A percentile compares a stretch with the other conserved stretches of the same genome.
Conservation (phyloP, 2,888 invertebrate genomes). For the Cheilosia soror region DNA sequence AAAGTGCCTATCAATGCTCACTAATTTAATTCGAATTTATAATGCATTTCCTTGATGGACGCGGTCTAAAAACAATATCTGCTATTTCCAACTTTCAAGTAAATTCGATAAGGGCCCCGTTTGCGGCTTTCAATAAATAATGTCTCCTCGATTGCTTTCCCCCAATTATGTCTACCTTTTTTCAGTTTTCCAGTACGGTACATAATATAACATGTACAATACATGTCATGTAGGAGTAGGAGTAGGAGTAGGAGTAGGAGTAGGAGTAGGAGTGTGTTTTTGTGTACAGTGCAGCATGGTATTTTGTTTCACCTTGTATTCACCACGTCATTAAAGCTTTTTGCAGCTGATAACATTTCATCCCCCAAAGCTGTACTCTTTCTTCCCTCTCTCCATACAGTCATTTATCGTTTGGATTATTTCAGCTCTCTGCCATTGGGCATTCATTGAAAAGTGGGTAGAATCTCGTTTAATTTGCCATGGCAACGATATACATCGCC, state of each 20-base stretch:
- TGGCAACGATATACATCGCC: background rate
- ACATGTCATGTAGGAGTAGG: too few species aligned
- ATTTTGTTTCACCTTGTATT: background rate
- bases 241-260: too few species aligned
- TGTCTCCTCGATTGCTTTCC: too few species aligned
- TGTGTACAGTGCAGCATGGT: background rate
- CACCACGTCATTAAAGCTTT: too few species aligned
- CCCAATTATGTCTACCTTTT: too few species aligned
- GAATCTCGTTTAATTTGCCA: background rate
- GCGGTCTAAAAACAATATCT: background rate
- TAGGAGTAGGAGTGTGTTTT: too few species aligned
- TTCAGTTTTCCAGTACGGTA: too few species aligned
- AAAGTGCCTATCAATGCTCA: background rate
- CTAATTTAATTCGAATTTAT: background rate
- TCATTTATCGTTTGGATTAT: background rate
- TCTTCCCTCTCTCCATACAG: background rate
- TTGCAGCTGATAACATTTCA: background rate
- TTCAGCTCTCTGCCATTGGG: slow-evolving; percentile 1
- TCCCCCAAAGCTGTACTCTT: background rate
- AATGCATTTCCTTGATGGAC: background rate
- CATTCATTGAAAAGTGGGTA: background rate
- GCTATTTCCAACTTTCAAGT: background rate
- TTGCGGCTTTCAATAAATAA: background rate
- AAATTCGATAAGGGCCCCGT: background rate
- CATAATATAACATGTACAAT: too few species aligned